Evolutionary conservation across 2,113 vertebrate species (phyloP).

Genomic region (Mohoua ochrocephala): DNA sequence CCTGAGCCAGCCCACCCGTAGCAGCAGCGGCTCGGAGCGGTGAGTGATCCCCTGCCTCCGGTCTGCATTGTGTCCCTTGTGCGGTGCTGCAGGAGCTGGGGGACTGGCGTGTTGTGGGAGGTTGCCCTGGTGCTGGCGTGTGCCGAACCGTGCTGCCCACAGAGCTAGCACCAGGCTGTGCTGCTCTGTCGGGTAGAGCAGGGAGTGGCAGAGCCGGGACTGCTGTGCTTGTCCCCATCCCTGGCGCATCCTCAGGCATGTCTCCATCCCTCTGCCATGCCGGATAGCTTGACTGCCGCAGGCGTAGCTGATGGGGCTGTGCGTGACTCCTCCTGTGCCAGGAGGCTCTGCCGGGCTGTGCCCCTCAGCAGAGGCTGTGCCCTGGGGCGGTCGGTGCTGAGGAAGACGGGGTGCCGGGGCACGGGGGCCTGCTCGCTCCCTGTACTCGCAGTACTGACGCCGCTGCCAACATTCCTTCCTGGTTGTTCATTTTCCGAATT

Average conservation of each 20-base stretch:
- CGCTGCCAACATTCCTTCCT: slow-evolving; percentile 61
- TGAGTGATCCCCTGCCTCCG: slow-evolving; percentile 57
- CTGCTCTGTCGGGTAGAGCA: not conserved
- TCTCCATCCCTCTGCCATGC: not conserved
- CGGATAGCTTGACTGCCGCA: rapidly evolving
- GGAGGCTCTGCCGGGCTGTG: not conserved
- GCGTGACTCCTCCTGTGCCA: not conserved
- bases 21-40: slow-evolving; percentile 84
- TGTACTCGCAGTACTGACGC: not conserved
- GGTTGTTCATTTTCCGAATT: slow-evolving; percentile 75
- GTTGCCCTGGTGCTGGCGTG: not conserved
- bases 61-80: rapidly evolving
- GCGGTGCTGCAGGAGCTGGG: not conserved
- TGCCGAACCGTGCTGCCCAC: not conserved
- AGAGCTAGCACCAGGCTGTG: not conserved
- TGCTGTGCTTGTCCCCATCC: rapidly evolving
- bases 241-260: not conserved
- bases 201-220: rapidly evolving
- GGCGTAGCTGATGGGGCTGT: not conserved
- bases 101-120: not conserved
- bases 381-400: not conserved
- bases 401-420: not conserved
- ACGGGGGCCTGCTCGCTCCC: slow-evolving; percentile 13
- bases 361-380: not conserved
- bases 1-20: slow-evolving; percentile 82